Conservation (phyloP, 2,797 vertebrate genomes). For the Natrix natrix region DNA sequence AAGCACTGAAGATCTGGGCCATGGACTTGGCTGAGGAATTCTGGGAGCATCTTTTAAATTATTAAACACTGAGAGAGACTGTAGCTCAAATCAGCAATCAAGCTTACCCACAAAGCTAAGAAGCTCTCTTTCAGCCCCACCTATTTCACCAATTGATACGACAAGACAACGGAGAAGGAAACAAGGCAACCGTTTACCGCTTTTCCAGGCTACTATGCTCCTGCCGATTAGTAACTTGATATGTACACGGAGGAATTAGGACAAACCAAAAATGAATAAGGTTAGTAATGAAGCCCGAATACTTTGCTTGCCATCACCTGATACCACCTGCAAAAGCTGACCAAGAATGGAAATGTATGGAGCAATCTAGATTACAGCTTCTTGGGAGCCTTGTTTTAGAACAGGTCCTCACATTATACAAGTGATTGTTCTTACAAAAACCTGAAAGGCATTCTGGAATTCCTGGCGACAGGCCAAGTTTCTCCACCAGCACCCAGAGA, state of each 20-base stretch:
- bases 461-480: background rate
- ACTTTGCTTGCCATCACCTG: background rate
- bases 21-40: background rate
- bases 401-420: background rate
- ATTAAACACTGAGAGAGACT: background rate
- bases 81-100: background rate
- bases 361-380: background rate
- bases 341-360: background rate
- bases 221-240: background rate
- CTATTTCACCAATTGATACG: background rate
- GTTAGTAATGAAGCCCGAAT: background rate
- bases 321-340: background rate
- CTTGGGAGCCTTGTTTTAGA: background rate
- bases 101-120: background rate
- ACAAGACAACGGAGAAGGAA: background rate
- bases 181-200: background rate
- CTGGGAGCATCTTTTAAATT: background rate
- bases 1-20: background rate
- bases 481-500: too few relatives aligned
- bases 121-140: background rate
- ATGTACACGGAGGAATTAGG: background rate
- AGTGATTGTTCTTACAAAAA: background rate
- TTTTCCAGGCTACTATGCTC: background rate
- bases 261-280: too few relatives aligned
- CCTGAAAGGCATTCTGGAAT: background rate